phyloP scores from a whole-genome alignment of 2,797 vertebrate genomes.

The Hemitrygon akajei region DNA sequence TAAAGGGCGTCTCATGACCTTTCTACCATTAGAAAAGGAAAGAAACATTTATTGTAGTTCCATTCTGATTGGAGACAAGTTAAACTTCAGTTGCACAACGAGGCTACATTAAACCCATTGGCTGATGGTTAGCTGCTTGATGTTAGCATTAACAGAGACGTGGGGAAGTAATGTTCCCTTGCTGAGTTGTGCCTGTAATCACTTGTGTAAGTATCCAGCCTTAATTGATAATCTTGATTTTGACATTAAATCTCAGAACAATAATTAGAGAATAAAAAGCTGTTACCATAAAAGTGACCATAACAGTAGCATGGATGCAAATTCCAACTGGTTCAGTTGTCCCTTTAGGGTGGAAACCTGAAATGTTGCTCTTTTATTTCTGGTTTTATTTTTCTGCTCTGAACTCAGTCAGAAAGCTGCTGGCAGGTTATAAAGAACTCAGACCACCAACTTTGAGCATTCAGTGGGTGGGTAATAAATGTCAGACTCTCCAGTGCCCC shows the following conservation, averaged over 20 bases:
- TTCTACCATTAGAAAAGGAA: neutral
- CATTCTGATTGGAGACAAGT: neutral
- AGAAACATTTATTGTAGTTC: no score
- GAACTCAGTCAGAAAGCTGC: neutral
- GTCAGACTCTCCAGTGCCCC: neutral
- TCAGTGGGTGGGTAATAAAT: neutral
- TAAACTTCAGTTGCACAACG: neutral
- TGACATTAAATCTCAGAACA: neutral
- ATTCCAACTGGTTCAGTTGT: neutral
- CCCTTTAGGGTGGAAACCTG: neutral
- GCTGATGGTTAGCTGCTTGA: neutral
- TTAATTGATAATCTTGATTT: neutral
- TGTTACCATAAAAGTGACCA: neutral
- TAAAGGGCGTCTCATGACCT: neutral
- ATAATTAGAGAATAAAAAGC: neutral
- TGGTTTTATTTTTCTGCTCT: neutral
- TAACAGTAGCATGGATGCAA: neutral
- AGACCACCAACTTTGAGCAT: neutral
- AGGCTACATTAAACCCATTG: neutral
- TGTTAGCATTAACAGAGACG: neutral
- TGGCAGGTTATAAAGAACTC: neutral
- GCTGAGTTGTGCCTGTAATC: neutral
- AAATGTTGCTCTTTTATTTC: neutral
- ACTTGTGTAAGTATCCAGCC: neutral
- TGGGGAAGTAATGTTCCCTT: neutral